Evolutionary conservation across 2,888 invertebrate genomes (phyloP).

Genomic region (Pristionchus japonicus): DNA sequence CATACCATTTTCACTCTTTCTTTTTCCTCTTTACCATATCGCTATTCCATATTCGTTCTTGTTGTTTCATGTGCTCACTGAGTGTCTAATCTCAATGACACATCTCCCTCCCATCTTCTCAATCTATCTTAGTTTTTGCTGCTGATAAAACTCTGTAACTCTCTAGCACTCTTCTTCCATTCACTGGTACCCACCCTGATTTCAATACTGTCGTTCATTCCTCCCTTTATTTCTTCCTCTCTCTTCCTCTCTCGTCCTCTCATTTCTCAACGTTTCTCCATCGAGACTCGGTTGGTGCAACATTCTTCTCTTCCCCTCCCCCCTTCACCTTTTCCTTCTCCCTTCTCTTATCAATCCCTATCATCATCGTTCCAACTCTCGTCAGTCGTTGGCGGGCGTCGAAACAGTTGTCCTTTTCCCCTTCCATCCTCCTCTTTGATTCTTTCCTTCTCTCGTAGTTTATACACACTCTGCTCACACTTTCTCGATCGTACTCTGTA

Average conservation of each 20-base stretch:
- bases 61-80: background rate
- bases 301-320: background rate
- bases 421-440: background rate
- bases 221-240: background rate
- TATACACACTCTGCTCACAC: background rate
- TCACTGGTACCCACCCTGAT: background rate
- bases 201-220: background rate
- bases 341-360: constrained; percentile 22
- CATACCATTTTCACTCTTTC: background rate
- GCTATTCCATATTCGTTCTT: background rate
- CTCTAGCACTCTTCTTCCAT: background rate
- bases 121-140: background rate
- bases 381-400: background rate
- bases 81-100: background rate
- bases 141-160: constrained; percentile 7
- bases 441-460: background rate
- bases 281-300: background rate
- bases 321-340: constrained; percentile 7
- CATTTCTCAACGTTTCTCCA: background rate
- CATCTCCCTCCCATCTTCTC: background rate
- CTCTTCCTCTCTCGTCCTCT: background rate
- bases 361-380: constrained; percentile 6
- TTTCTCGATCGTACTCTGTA: background rate
- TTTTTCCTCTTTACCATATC: background rate
- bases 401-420: constrained; percentile 17